Evolutionary conservation across 2,113 vertebrate genomes (phyloP).

Genomic region (Taxidea taxus): DNA sequence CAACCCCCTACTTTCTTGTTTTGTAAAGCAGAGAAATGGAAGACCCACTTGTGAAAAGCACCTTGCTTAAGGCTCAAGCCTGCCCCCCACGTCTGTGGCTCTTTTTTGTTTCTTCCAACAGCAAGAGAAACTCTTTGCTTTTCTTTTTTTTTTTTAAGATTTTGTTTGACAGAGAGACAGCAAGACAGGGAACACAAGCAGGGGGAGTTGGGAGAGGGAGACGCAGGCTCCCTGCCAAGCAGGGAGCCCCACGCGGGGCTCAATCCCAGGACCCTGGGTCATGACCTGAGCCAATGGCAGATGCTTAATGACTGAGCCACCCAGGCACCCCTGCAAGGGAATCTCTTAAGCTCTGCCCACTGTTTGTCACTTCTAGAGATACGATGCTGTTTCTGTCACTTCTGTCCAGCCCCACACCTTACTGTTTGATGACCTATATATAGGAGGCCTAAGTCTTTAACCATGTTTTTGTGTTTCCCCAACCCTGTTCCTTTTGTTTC

Average conservation of each 20-base stretch:
- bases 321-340: not conserved
- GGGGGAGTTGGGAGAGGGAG: too few species aligned
- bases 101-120: slow-evolving; percentile 55
- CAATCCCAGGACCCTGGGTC: too few species aligned
- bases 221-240: too few species aligned
- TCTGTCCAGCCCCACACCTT: slow-evolving; percentile 52
- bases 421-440: slow-evolving; percentile 47
- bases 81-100: not conserved
- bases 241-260: too few species aligned
- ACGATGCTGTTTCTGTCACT: slow-evolving; percentile 39
- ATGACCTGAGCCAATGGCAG: too few species aligned
- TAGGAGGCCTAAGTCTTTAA: not conserved
- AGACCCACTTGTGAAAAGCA: slow-evolving; percentile 43
- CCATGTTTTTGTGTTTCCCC: slow-evolving; percentile 12
- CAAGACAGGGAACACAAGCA: too few species aligned
- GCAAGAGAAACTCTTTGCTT: not conserved
- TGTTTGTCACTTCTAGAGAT: slow-evolving; percentile 59
- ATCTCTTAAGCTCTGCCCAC: slow-evolving; percentile 46
- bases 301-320: too few species aligned
- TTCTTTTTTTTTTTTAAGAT: not conserved
- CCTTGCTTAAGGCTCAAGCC: not conserved
- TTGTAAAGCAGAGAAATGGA: slow-evolving; percentile 49
- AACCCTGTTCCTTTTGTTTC: not conserved
- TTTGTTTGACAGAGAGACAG: too few species aligned
- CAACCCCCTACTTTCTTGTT: not conserved